Evolutionary conservation across 2,888 invertebrate genomes (phyloP).

Genomic region (Apeira syringaria): DNA sequence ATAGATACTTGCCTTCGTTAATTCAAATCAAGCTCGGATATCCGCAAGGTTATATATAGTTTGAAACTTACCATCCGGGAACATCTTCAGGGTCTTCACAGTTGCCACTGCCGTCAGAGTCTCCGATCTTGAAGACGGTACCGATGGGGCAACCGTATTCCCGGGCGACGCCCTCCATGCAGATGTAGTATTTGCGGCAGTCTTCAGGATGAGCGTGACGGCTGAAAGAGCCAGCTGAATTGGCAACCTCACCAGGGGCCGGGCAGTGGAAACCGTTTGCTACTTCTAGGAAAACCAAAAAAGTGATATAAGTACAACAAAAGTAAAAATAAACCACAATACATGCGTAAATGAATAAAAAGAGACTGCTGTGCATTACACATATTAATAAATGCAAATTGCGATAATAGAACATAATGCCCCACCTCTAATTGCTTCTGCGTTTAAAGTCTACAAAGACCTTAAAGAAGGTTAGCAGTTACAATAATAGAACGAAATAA

Average conservation of each 20-base stretch:
- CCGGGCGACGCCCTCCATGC: conserved; percentile 94
- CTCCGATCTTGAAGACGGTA: conserved; percentile 97
- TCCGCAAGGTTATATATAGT: conserved; percentile 22
- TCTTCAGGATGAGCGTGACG: conserved; percentile 97
- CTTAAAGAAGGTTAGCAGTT: too few relatives aligned
- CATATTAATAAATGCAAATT: too few relatives aligned
- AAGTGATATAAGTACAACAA: too few relatives aligned
- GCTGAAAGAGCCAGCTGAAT: conserved; percentile 92
- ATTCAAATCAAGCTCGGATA: conserved; percentile 29
- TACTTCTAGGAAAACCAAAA: conserved; percentile 91
- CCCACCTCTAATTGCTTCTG: too few relatives aligned
- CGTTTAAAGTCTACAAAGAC: too few relatives aligned
- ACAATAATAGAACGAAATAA: too few relatives aligned
- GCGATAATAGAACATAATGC: too few relatives aligned
- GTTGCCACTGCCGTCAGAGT: conserved; percentile 94
- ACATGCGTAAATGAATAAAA: too few relatives aligned
- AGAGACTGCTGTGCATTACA: too few relatives aligned
- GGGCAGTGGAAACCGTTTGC: conserved; percentile 95
- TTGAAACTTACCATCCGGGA: conserved; percentile 93
- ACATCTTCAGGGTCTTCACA: conserved; percentile 98
- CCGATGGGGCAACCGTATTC: conserved; percentile 98
- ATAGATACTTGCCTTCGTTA: conserved; percentile 19
- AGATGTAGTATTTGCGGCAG: conserved; percentile 98
- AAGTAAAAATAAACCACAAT: too few relatives aligned
- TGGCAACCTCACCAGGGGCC: conserved; percentile 91